Evolutionary conservation across 2,113 vertebrate genomes (phyloP).

Genomic region (Toxotes chatareus): DNA sequence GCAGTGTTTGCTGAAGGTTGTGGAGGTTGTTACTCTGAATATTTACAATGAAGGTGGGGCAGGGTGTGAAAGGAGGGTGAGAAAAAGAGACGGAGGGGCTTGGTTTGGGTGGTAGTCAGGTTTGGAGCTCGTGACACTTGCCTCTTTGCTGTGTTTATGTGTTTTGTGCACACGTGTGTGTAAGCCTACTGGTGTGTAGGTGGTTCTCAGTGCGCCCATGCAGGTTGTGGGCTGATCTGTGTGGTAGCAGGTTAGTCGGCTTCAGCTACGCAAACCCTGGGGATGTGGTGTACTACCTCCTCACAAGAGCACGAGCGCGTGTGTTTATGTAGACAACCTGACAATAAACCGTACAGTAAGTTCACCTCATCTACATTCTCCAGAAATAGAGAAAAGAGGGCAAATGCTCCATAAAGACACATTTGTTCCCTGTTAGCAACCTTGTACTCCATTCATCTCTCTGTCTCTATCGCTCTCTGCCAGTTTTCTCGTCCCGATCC

Average conservation of each 20-base stretch:
- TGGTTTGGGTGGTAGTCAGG: conserved; percentile 36
- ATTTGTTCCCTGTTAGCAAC: conserved; percentile 51
- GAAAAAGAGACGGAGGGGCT: conserved; percentile 38
- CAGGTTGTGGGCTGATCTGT: conserved; percentile 74
- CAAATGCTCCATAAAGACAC: conserved; percentile 41
- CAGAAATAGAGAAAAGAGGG: conserved; percentile 40
- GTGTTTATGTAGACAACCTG: conserved; percentile 30
- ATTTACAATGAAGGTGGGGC: conserved; percentile 30
- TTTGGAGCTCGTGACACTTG: conserved; percentile 61
- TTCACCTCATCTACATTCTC: conserved; percentile 5
- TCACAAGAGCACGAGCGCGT: conserved; percentile 40
- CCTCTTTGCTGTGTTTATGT: conserved; percentile 59
- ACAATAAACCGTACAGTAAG: conserved; percentile 16
- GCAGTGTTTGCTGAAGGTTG: conserved; percentile 65
- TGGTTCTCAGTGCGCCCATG: conserved; percentile 61
- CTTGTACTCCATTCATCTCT: conserved; percentile 53
- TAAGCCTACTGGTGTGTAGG: conserved; percentile 69
- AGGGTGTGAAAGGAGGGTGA: conserved; percentile 36
- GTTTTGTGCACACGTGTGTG: conserved; percentile 39
- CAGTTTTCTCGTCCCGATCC: conserved; percentile 44
- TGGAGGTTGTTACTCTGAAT: conserved; percentile 51
- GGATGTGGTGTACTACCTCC: conserved; percentile 48
- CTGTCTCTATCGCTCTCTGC: conserved; percentile 47
- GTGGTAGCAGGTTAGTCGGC: conserved; percentile 70
- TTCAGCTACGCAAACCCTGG: conserved; percentile 50